phyloP scores from a whole-genome alignment of 2,113 vertebrate species.

The Pseudolaguvia tuberculata region DNA sequence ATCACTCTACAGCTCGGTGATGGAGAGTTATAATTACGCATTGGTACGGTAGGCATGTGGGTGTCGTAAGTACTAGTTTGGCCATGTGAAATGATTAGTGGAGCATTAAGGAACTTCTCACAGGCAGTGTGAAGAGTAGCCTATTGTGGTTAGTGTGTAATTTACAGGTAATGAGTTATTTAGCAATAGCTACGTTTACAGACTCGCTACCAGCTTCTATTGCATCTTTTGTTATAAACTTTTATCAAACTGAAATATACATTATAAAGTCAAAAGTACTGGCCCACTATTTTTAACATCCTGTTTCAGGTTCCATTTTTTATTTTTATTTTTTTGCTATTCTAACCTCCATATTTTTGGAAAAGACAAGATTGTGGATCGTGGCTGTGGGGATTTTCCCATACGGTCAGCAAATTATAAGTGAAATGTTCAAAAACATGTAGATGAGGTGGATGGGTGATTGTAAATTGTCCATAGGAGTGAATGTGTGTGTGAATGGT shows the following conservation, averaged over 20 bases:
- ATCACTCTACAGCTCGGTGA: constrained; percentile 7
- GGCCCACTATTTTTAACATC: too few species aligned
- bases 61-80: constrained; percentile 50
- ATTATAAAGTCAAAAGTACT: too few species aligned
- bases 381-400: too few species aligned
- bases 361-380: too few species aligned
- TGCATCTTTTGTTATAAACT: background rate
- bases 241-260: background rate
- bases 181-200: constrained; percentile 28
- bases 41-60: constrained; percentile 43
- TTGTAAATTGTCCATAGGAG: too few species aligned
- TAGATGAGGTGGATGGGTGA: too few species aligned
- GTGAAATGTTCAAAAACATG: too few species aligned
- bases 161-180: constrained; percentile 50
- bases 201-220: background rate
- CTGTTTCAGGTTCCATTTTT: too few species aligned
- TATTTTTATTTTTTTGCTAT: too few species aligned
- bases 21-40: constrained; percentile 39
- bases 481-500: too few species aligned
- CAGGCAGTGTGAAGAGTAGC: constrained; percentile 36
- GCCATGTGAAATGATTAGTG: constrained; percentile 37
- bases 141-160: constrained; percentile 45
- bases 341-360: too few species aligned
- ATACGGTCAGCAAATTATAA: too few species aligned
- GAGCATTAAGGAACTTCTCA: constrained; percentile 33